Evolutionary conservation across 2,797 vertebrate species (phyloP).

Genomic region (Steatocranus sp.): DNA sequence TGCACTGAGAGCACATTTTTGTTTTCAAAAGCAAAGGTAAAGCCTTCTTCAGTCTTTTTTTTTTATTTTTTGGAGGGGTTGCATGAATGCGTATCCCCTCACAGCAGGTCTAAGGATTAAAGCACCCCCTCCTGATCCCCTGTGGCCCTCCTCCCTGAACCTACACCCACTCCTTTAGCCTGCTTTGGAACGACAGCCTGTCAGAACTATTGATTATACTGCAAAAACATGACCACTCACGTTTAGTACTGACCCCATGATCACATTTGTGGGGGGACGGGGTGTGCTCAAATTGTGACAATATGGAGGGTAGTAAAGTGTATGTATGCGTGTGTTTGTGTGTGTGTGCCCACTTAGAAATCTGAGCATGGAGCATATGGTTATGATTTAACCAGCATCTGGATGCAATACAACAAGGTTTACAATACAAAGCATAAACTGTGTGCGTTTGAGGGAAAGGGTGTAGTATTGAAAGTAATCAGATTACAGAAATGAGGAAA

Average conservation of each 20-base stretch:
- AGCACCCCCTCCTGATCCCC: background rate
- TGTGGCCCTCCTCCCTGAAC: background rate
- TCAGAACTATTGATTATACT: conserved; percentile 63
- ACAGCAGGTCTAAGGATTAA: conserved; percentile 29
- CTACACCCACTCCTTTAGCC: conserved; percentile 6
- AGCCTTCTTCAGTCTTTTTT: background rate
- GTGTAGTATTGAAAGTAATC: conserved; percentile 34
- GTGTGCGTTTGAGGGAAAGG: background rate
- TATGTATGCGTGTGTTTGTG: background rate
- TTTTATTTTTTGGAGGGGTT: background rate
- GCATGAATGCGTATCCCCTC: background rate
- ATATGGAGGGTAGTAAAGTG: conserved; percentile 5
- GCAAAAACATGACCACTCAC: conserved; percentile 69
- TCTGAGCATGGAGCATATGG: conserved; percentile 65
- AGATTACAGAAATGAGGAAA: conserved; percentile 34
- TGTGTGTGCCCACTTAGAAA: conserved; percentile 46
- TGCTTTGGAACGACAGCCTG: conserved; percentile 34
- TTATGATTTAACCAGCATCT: conserved; percentile 74
- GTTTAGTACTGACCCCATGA: conserved; percentile 59
- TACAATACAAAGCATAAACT: conserved; percentile 21
- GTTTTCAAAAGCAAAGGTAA: conserved; percentile 6
- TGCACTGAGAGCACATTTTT: background rate
- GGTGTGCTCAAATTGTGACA: conserved; percentile 25
- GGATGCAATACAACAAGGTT: conserved; percentile 60
- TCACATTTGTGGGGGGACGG: conserved; percentile 11